A percentile compares a stretch with the other conserved stretches of the same genome.
Conservation (phyloP, 2,888 invertebrate species). For the Xanthia icteritia region DNA sequence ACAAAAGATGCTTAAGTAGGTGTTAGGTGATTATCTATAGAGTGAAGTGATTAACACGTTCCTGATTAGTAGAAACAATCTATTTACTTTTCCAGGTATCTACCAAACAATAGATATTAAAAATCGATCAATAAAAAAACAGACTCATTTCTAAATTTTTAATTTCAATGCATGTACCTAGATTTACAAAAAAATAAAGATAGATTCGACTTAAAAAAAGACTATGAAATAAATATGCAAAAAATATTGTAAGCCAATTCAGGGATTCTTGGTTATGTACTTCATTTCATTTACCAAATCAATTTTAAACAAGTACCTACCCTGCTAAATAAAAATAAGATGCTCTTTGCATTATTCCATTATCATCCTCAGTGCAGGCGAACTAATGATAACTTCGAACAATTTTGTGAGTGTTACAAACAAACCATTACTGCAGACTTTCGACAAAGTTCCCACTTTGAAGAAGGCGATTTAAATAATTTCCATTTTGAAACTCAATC, state of each 20-base stretch:
- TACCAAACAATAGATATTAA: not conserved
- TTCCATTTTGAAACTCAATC: constrained; percentile 49
- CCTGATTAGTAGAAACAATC: not conserved
- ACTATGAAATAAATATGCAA: not conserved
- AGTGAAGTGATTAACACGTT: constrained; percentile 17
- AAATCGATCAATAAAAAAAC: no score
- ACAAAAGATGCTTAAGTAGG: constrained; percentile 1
- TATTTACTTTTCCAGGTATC: not conserved
- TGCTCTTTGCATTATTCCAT: constrained; percentile 9
- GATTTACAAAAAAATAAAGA: not conserved
- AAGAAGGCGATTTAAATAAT: constrained; percentile 59
- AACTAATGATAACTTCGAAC: constrained; percentile 42
- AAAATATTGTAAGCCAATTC: not conserved
- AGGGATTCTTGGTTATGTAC: not conserved
- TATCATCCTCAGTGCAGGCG: constrained; percentile 34
- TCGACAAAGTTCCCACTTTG: constrained; percentile 52
- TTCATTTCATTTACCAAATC: not conserved
- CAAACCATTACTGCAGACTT: constrained; percentile 36
- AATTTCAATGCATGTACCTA: not conserved
- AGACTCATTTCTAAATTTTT: not conserved
- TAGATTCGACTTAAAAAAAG: not conserved
- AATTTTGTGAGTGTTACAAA: constrained; percentile 38
- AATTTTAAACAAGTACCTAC: not conserved
- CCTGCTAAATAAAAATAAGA: not conserved
- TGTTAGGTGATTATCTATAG: constrained; percentile 6